phyloP scores from a whole-genome alignment of 2,797 vertebrate species.

The Brachymystax lenok region DNA sequence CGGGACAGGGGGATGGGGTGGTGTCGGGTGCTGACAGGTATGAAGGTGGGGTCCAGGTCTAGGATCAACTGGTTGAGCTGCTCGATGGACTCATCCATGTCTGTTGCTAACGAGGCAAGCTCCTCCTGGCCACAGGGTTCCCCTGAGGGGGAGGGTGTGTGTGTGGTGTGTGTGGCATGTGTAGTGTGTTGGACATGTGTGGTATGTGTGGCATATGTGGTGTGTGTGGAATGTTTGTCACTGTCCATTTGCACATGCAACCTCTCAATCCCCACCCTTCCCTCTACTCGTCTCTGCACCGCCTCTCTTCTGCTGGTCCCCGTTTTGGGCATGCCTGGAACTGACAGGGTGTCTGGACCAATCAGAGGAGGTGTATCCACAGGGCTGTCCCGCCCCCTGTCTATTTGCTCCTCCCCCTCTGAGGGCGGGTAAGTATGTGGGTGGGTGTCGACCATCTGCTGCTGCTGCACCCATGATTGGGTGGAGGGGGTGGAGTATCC shows the following conservation, averaged over 20 bases:
- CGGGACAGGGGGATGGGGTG: conserved; percentile 65
- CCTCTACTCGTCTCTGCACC: conserved; percentile 64
- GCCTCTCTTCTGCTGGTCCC: conserved; percentile 69
- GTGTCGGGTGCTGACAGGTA: conserved; percentile 80
- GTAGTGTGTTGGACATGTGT: conserved; percentile 11
- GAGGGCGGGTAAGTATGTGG: too few species aligned
- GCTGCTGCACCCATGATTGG: conserved; percentile 84
- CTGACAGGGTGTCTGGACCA: conserved; percentile 14
- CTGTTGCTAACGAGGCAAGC: conserved; percentile 79
- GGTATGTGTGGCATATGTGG: not conserved
- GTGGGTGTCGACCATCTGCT: conserved; percentile 70
- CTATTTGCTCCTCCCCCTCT: conserved; percentile 13
- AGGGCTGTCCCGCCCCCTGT: conserved; percentile 43
- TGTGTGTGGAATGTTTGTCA: conserved; percentile 20
- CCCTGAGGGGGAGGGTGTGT: not conserved
- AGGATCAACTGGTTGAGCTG: conserved; percentile 92
- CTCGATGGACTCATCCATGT: conserved; percentile 94
- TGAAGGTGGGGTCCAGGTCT: conserved; percentile 93
- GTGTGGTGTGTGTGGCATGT: not conserved
- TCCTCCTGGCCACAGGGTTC: conserved; percentile 52
- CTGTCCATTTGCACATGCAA: not conserved
- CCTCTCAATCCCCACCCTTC: conserved; percentile 45
- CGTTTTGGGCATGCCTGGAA: conserved; percentile 33
- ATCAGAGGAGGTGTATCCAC: not conserved
- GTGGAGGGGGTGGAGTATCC: conserved; percentile 73